Base-by-base conservation (phyloP, 2,797 vertebrate species). In the Percopsis omiscomaycus region DNA sequence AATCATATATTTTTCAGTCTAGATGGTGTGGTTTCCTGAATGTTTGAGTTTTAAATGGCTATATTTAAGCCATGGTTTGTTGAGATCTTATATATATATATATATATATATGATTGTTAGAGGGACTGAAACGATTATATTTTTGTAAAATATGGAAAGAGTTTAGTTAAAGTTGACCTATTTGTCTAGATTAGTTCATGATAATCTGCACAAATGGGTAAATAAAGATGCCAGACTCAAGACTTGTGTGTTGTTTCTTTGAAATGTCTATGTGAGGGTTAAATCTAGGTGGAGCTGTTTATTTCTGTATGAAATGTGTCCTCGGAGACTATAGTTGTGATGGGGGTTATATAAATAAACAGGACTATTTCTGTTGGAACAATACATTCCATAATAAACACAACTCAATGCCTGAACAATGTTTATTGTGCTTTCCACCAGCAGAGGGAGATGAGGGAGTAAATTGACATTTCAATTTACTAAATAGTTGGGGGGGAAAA, bases 1-100 rank as follows among this genome's bases (percentile, higher is more conserved):
- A 45, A 74, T 56, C 46, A 53, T 61, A 37, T 84, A 62, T 84
- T 83, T 84, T 86, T 75, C 27, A 48, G 56, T 75, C 51, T 71
- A 29, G 54, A 59, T 16, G 0, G 16, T 57, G 60, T 72, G 62
- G 16, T 73, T 59, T 51, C 37, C 57, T 66, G 51, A 68, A 61
- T 67, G 74, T 77, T 28, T 52, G 62, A 28, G 55, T 56, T 72
- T 71, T 27, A 22, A 50, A 70, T 71, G 59, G 66, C 59, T 72
- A 30, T 50, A 13, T 73, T 63, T 68, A 9, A n/a, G 62, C 70
- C 73, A 66, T 46, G 53, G 15, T 63, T 14, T 58, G 27, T 45
- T 58, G 16, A 73, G 32, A 64, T 70, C 73, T 55, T 50, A 62
- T 51, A 22, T 22, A 22, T 22, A 22, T 22, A 1, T 22, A 22